Percentiles rank a stretch among this genome's conserved stretches.
phyloP scores from a whole-genome alignment of 2,797 vertebrate genomes.

The Epinephelus malabaricus region DNA sequence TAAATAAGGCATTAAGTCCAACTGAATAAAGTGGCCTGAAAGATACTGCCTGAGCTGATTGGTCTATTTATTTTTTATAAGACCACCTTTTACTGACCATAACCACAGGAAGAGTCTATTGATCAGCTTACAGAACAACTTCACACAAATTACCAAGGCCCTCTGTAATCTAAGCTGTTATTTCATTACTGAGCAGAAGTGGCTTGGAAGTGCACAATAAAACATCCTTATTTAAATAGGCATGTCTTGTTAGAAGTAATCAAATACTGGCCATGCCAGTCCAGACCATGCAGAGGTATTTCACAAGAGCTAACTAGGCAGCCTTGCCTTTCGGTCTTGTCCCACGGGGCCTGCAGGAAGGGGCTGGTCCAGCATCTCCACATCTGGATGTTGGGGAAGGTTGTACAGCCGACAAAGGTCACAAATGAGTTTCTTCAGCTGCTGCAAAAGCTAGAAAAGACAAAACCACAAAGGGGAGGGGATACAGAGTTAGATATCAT shows the following conservation, averaged over 20 bases:
- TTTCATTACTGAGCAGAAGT: slow-evolving; percentile 21
- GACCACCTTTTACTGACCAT: slow-evolving; percentile 4
- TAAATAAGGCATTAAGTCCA: slow-evolving; percentile 11
- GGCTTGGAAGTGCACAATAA: slow-evolving; percentile 20
- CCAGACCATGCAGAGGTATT: neutral
- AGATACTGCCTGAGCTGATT: neutral
- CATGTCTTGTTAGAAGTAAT: slow-evolving; percentile 7
- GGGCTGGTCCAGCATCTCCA: slow-evolving; percentile 99
- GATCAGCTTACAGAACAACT: slow-evolving; percentile 16
- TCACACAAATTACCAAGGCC: slow-evolving; percentile 1
- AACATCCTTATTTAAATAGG: slow-evolving; percentile 15
- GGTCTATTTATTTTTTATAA: neutral
- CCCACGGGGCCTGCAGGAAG: slow-evolving; percentile 94
- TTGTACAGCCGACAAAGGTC: slow-evolving; percentile 98
- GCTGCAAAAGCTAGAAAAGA: slow-evolving; percentile 92
- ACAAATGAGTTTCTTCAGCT: slow-evolving; percentile 97
- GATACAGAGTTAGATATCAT: slow-evolving; percentile 3
- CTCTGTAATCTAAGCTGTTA: neutral
- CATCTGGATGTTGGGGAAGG: slow-evolving; percentile 98
- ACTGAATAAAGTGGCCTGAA: slow-evolving; percentile 13
- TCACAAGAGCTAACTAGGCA: slow-evolving; percentile 7
- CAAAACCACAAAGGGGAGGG: slow-evolving; percentile 17
- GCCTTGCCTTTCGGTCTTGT: slow-evolving; percentile 84
- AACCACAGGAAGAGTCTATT: slow-evolving; percentile 17
- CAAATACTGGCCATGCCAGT: neutral